Evolutionary conservation across 2,888 invertebrate species (phyloP).

Genomic region (Desoria tigrina): DNA sequence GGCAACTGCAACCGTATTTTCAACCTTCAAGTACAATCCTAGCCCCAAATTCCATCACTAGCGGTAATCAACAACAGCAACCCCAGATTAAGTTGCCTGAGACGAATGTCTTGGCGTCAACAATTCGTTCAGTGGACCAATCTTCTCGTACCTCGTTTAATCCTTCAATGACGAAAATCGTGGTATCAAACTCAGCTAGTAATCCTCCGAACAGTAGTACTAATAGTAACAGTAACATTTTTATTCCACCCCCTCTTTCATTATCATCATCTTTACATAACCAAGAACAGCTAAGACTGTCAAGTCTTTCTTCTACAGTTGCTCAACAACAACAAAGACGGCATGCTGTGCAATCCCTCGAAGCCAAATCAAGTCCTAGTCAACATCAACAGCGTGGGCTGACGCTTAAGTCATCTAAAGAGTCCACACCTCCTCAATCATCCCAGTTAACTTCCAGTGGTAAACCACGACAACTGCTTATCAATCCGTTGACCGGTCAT

Average conservation of each 20-base stretch:
- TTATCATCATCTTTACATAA: slow-evolving; percentile 26
- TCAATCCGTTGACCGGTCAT: slow-evolving; percentile 84
- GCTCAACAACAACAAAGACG: slow-evolving; percentile 34
- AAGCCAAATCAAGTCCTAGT: slow-evolving; percentile 33
- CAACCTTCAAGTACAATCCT: slow-evolving; percentile 11
- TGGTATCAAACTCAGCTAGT: slow-evolving; percentile 22
- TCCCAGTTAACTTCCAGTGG: slow-evolving; percentile 57
- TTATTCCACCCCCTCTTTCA: slow-evolving; percentile 35
- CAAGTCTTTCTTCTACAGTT: not conserved
- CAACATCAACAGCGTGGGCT: slow-evolving; percentile 12
- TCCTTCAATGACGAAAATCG: not conserved
- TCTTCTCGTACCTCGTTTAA: slow-evolving; percentile 21
- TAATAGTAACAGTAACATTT: slow-evolving; percentile 31
- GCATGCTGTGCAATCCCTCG: slow-evolving; percentile 35
- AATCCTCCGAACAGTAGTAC: slow-evolving; percentile 27
- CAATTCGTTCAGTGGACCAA: slow-evolving; percentile 11
- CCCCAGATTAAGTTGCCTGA: slow-evolving; percentile 11
- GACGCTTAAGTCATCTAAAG: slow-evolving; percentile 30
- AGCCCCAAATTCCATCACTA: not conserved
- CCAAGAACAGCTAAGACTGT: slow-evolving; percentile 20
- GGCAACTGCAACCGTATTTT: slow-evolving; percentile 14
- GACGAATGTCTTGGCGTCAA: slow-evolving; percentile 2
- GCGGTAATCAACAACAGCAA: slow-evolving; percentile 13
- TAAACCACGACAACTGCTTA: slow-evolving; percentile 76
- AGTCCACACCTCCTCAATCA: slow-evolving; percentile 37